phyloP scores from a whole-genome alignment of 1,140 invertebrate species.

The fruit fly (Drosophila melanogaster) region DNA sequence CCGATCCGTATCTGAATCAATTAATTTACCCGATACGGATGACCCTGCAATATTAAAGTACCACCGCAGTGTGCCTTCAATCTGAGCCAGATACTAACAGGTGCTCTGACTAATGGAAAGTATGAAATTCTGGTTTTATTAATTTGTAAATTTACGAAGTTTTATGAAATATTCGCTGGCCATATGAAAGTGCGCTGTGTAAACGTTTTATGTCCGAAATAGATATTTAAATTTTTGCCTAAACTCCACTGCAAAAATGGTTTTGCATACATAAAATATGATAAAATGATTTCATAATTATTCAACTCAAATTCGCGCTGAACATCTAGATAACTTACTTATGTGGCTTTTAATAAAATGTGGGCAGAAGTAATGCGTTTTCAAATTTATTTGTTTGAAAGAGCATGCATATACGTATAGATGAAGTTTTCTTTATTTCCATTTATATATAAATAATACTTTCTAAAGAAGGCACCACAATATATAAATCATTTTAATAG shows the following conservation, averaged over 20 bases:
- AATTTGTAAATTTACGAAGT: conserved; percentile 2
- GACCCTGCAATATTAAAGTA: conserved; percentile 17
- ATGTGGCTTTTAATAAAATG: too few relatives aligned
- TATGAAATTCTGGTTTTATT: background rate
- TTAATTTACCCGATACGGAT: conserved; percentile 37
- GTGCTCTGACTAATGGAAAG: conserved; percentile 12
- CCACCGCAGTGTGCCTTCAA: conserved; percentile 11
- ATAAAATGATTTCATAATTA: conserved; percentile 6
- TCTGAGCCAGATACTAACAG: conserved; percentile 1
- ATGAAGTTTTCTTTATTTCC: too few relatives aligned
- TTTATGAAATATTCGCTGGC: conserved; percentile 1
- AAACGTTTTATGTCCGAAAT: conserved; percentile 14
- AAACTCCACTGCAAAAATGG: conserved; percentile 12
- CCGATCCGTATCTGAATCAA: conserved; percentile 41
- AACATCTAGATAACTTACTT: too few relatives aligned
- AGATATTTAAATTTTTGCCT: background rate
- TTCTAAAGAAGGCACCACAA: background rate
- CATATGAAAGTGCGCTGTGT: background rate
- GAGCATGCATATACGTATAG: too few relatives aligned
- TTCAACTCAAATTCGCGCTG: too few relatives aligned
- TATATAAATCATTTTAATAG: background rate
- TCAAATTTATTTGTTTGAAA: too few relatives aligned
- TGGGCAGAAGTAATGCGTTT: too few relatives aligned
- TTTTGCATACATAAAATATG: conserved; percentile 17
- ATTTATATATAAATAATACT: too few relatives aligned